Evolutionary conservation across 2,888 invertebrate genomes (phyloP).

Genomic region (Drosophila borborema): DNA sequence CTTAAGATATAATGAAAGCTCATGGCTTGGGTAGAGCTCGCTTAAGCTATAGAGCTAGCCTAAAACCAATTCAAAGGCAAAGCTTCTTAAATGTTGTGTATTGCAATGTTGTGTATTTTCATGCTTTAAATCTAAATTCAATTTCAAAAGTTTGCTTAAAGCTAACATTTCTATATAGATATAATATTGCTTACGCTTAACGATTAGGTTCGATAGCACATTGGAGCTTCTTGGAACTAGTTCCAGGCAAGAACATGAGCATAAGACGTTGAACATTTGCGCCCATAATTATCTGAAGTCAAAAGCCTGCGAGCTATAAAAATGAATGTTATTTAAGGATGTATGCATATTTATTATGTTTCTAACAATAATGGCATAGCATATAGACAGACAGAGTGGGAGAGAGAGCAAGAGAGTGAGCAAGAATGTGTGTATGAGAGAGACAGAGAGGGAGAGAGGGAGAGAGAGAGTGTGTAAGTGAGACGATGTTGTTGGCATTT

Average conservation of each 20-base stretch:
- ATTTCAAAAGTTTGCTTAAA: too few relatives aligned
- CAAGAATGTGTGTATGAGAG: not conserved
- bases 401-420: not conserved
- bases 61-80: too few relatives aligned
- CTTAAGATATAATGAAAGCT: not conserved
- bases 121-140: not conserved
- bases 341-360: constrained; percentile 55
- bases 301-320: constrained; percentile 44
- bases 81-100: not conserved
- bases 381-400: not conserved
- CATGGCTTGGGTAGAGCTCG: not conserved
- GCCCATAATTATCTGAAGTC: constrained; percentile 51
- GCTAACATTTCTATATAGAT: not conserved
- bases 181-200: not conserved
- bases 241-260: not conserved
- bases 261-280: not conserved
- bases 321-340: constrained; percentile 54
- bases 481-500: constrained; percentile 43
- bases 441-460: not conserved
- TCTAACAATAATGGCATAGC: constrained; percentile 43
- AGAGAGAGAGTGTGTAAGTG: not conserved
- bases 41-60: not conserved
- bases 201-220: not conserved
- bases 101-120: not conserved
- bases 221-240: constrained; percentile 11